Evolutionary conservation across 23 tunicate species (phyloP).

Genomic region (Styela clava): DNA sequence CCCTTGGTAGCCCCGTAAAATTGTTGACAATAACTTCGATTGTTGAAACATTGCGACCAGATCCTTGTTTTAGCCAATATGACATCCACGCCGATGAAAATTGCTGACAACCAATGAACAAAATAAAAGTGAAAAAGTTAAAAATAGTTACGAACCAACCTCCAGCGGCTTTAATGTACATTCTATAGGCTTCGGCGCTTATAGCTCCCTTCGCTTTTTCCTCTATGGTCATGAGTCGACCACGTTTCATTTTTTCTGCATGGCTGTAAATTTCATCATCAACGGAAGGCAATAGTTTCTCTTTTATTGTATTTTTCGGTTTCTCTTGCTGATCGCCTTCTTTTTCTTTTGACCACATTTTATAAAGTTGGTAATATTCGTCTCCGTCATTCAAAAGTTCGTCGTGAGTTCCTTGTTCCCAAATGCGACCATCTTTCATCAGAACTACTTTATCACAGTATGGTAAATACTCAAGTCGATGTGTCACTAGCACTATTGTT

Average conservation of each 20-base stretch:
- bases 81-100: constrained; percentile 78
- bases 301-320: not conserved
- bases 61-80: constrained; percentile 47
- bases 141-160: constrained; percentile 35
- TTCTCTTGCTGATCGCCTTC: not conserved
- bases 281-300: no score
- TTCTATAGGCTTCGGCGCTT: constrained; percentile 13
- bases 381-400: constrained; percentile 13
- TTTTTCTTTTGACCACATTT: constrained; percentile 4
- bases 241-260: constrained; percentile 35
- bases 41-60: not conserved
- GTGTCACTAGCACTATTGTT: constrained; percentile 75
- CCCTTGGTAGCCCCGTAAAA: not conserved
- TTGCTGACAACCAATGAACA: constrained; percentile 63
- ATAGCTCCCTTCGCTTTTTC: constrained; percentile 42
- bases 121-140: constrained; percentile 30
- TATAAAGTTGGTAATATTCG: constrained; percentile 21
- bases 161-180: constrained; percentile 53
- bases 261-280: not conserved
- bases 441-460: constrained; percentile 55
- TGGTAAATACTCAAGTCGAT: constrained; percentile 65
- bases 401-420: constrained; percentile 25
- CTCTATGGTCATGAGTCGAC: constrained; percentile 65
- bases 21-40: not conserved
- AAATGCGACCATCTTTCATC: constrained; percentile 42